Percentiles rank a stretch among this genome's conserved stretches.
Evolutionary conservation across 2,113 vertebrate genomes (phyloP).

Genomic region (Parotia lawesii): DNA sequence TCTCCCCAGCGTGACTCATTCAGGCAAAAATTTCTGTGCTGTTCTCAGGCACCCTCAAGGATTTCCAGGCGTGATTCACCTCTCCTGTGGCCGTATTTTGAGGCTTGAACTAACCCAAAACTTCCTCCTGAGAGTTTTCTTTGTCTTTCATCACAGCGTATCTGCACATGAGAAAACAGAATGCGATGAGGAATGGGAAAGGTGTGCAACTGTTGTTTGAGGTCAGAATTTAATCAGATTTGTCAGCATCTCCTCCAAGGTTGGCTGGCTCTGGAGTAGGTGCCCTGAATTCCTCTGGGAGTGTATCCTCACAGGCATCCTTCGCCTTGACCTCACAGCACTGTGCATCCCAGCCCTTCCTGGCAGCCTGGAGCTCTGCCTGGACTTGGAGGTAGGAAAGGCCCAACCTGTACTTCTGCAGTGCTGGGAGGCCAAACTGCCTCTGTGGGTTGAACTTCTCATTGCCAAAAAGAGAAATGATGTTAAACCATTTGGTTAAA

Average conservation of each 20-base stretch:
- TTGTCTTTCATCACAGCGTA: neutral
- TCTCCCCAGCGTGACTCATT: neutral
- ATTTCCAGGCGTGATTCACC: neutral
- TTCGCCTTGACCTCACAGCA: neutral
- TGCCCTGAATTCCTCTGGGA: neutral
- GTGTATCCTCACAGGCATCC: accelerated
- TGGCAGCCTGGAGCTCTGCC: neutral
- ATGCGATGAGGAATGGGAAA: neutral
- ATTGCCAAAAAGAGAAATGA: neutral
- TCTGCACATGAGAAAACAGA: neutral
- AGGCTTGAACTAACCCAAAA: neutral
- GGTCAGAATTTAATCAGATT: neutral
- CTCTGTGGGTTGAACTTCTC: neutral
- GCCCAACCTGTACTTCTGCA: neutral
- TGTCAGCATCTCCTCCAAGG: neutral
- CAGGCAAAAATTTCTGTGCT: neutral
- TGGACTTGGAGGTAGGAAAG: neutral
- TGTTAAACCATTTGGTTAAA: neutral
- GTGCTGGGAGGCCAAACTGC: neutral
- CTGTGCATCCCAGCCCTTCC: neutral
- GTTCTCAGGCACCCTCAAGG: neutral
- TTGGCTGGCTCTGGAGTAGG: neutral
- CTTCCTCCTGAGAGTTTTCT: neutral
- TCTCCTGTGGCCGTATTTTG: neutral
- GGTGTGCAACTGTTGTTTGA: neutral